Base-by-base conservation (phyloP, 2,113 vertebrate genomes). In the Esox niger region DNA sequence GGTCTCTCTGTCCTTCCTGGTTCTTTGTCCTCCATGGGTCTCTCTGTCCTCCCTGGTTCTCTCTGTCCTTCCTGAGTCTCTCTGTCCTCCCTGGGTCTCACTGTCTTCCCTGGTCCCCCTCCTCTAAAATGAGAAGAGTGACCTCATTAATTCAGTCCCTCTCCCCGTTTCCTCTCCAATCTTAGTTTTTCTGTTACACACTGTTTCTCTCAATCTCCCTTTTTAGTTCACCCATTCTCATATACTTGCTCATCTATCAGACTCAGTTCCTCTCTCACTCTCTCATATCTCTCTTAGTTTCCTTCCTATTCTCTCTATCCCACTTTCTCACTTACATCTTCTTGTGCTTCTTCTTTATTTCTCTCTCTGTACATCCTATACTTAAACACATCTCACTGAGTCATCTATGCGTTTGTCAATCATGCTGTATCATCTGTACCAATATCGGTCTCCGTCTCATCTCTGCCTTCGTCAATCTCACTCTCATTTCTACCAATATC, bases 221-320 rank as follows among this genome's bases (percentile, higher is more conserved):
- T 0, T 1, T 29, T 0, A 20, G 1, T 32, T 20, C 29, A 17
- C 29, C 8, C 27, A 4, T 29, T n/a, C 55, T 6, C 57, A 20
- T 20, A 15, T 20, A 17, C 57, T 60, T 30, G 6, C 29, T 31
- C 57, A 65, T 55, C 46, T 66, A 65, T 31, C 67, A 46, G 55
- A 46, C 17, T 23, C 0, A 5, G 11, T 29, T 4, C 17, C 32
- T 23, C 9, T 3, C 52, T 64, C 72, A 63, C 31, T 46, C 21
- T 10, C 31, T 38, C 64, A n/a, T n/a, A n/a, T 65, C 23, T 7
- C 31, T 20, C 56, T 38, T 31, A 35, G 32, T 79, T 57, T 66
- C 56, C 86, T 82, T 86, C 86, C 78, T 80, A 74, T 17, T 73
- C 81, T 84, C 86, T 84, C n/a, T n/a, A n/a, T n/a, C n/a, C n/a